Evolutionary conservation across 2,113 vertebrate species (phyloP).

Genomic region (Grammomys surdaster): DNA sequence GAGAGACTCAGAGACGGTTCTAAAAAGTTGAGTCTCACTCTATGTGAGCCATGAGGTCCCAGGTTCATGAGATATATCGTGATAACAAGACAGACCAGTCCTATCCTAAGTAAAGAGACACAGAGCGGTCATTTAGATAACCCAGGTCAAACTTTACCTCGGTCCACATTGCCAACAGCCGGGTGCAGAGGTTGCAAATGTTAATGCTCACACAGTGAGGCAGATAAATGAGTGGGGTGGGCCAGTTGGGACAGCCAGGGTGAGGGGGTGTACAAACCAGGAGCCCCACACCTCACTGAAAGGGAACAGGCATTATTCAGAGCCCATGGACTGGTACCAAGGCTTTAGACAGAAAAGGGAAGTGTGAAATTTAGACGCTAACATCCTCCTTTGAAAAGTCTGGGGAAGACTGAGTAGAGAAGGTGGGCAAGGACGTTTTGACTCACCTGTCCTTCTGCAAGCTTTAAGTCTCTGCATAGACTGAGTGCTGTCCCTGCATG

Average conservation of each 20-base stretch:
- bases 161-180: neutral
- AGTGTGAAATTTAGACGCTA: neutral
- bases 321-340: neutral
- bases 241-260: fast-evolving
- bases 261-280: neutral
- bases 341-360: neutral
- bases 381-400: neutral
- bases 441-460: fast-evolving
- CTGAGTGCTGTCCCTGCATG: neutral
- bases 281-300: neutral
- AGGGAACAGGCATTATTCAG: neutral
- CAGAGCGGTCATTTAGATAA: neutral
- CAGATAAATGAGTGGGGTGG: neutral
- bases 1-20: neutral
- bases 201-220: neutral
- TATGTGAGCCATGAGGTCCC: neutral
- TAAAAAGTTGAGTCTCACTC: neutral
- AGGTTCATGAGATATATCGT: neutral
- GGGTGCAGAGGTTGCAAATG: neutral
- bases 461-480: neutral
- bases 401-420: neutral
- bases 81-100: neutral
- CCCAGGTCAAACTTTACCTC: neutral
- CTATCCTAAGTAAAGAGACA: neutral
- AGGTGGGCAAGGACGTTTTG: neutral